These are phyloP conservation scores for Takifugu bimaculatus DNA, from an alignment of 2,113 vertebrate genomes.

Conservation along the genomic window DNA sequence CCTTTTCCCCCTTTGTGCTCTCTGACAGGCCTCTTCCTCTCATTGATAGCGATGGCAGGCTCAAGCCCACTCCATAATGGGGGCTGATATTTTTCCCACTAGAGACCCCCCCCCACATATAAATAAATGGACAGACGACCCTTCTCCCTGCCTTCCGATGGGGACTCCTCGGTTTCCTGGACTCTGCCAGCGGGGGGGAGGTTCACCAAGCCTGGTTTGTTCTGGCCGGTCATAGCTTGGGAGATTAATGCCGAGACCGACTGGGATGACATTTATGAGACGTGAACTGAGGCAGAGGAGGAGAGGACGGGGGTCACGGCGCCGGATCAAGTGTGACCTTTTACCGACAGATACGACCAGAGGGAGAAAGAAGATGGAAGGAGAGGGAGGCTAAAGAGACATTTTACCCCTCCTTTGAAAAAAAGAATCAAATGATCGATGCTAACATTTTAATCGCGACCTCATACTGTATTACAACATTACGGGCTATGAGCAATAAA, in stretches of 20 bases:
- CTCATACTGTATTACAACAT: too few species aligned
- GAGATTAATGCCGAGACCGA: conserved; percentile 68
- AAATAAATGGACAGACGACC: conserved; percentile 45
- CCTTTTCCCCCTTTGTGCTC: conserved; percentile 57
- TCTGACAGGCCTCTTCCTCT: conserved; percentile 68
- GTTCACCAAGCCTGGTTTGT: conserved; percentile 69
- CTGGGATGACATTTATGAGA: conserved; percentile 73
- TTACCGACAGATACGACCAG: conserved; percentile 21
- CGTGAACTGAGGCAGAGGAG: conserved; percentile 35
- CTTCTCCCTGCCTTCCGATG: conserved; percentile 25
- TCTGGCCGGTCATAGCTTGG: conserved; percentile 63
- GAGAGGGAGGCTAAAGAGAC: conserved; percentile 6
- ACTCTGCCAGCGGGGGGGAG: conserved; percentile 65
- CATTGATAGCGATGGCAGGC: conserved; percentile 67
- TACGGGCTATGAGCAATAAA: too few species aligned
- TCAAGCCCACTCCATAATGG: conserved; percentile 57
- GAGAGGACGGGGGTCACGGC: conserved; percentile 26
- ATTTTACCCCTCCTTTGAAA: not conserved
- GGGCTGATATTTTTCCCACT: conserved; percentile 64
- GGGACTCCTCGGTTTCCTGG: conserved; percentile 63
- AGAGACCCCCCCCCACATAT: conserved; percentile 57
- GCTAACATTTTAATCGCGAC: too few species aligned
- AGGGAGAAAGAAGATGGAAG: conserved; percentile 7
- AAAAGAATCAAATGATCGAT: too few species aligned
- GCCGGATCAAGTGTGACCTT: conserved; percentile 42